Conservation (phyloP, 2,113 vertebrate species). For the Pavo muticus region DNA sequence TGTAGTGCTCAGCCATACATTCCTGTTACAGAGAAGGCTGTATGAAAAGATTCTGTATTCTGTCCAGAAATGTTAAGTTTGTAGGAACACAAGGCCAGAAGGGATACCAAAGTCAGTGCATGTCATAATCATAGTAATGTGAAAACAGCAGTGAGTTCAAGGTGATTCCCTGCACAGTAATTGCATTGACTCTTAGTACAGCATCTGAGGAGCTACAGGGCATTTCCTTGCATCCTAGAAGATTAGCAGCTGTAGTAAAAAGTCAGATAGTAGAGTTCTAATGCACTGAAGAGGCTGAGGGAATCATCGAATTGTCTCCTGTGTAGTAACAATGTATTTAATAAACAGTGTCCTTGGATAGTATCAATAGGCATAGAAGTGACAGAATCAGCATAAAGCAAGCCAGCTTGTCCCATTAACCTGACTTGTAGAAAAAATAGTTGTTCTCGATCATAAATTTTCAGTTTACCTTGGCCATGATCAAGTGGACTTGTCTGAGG, state of each 20-base stretch:
- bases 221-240: neutral
- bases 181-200: neutral
- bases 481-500: neutral
- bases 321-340: neutral
- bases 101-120: neutral
- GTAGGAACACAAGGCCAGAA: neutral
- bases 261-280: neutral
- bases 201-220: neutral
- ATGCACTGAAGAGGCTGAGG: neutral
- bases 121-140: neutral
- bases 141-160: neutral
- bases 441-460: neutral
- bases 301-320: neutral
- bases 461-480: neutral
- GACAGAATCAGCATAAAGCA: neutral
- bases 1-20: neutral
- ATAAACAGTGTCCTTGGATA: neutral
- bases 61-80: neutral
- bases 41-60: neutral
- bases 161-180: neutral
- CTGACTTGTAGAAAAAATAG: neutral
- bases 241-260: neutral
- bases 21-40: neutral
- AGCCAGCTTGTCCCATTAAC: neutral
- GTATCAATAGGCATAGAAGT: neutral